phyloP scores from a whole-genome alignment of 1,140 invertebrate genomes.

The Hyphantria cunea region DNA sequence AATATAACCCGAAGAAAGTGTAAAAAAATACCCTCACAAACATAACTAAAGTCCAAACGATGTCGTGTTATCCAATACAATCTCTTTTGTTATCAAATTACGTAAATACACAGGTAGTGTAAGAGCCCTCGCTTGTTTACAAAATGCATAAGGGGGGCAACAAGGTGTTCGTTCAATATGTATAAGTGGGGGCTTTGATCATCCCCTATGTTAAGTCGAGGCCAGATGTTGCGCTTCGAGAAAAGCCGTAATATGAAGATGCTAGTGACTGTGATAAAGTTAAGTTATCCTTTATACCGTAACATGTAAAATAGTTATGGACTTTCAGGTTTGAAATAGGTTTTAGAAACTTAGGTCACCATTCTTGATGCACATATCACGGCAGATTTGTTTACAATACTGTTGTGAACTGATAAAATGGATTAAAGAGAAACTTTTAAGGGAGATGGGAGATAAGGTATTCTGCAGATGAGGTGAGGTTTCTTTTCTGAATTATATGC shows the following conservation, averaged over 20 bases:
- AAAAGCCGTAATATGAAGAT: conserved; percentile 18
- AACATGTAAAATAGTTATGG: not conserved
- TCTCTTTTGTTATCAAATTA: conserved; percentile 24
- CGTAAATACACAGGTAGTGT: conserved; percentile 14
- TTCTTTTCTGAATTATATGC: too few species aligned
- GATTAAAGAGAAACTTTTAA: not conserved
- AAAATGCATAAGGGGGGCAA: conserved; percentile 45
- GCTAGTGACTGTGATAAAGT: conserved; percentile 4
- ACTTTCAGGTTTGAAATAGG: not conserved
- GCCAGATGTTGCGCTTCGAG: conserved; percentile 19
- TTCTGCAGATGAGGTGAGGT: too few species aligned
- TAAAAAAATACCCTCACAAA: not conserved
- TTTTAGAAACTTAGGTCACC: not conserved
- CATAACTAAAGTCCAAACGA: not conserved
- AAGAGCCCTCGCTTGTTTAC: conserved; percentile 33
- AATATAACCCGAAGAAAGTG: too few species aligned
- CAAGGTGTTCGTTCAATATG: conserved; percentile 47
- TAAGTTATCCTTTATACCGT: not conserved
- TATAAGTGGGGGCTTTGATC: conserved; percentile 33
- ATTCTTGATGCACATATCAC: not conserved
- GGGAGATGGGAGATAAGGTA: too few species aligned
- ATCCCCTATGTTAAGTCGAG: conserved; percentile 7
- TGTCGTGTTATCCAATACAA: conserved; percentile 4
- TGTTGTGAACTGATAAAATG: not conserved
- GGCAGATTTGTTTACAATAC: not conserved